Conservation (phyloP, 2,888 invertebrate species). For the Erebia aethiops region DNA sequence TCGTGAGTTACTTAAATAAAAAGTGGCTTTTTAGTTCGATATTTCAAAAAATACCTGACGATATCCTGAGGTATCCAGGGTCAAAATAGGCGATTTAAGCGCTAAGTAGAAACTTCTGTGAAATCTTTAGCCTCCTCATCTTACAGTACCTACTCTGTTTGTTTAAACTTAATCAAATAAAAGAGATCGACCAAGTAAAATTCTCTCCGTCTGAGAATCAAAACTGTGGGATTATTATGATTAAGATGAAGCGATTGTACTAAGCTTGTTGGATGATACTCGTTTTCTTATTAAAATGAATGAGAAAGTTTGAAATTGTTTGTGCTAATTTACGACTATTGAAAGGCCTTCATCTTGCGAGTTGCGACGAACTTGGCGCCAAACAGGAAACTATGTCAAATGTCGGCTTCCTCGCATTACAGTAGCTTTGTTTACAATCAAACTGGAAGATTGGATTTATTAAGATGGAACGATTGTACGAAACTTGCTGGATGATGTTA, state of each 20-base stretch:
- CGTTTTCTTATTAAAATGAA: slow-evolving; percentile 66
- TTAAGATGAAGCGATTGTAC: slow-evolving; percentile 76
- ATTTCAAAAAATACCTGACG: background rate
- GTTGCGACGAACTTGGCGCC: slow-evolving; percentile 42
- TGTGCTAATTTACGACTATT: slow-evolving; percentile 12
- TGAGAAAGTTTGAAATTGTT: slow-evolving; percentile 17
- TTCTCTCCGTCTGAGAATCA: slow-evolving; percentile 45
- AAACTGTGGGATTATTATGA: slow-evolving; percentile 70
- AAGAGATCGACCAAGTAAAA: too few species aligned
- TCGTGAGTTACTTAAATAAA: too few species aligned
- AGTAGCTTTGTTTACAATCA: slow-evolving; percentile 69
- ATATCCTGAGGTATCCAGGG: background rate
- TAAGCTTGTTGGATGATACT: slow-evolving; percentile 67
- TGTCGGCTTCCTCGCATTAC: slow-evolving; percentile 58
- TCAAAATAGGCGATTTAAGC: slow-evolving; percentile 41
- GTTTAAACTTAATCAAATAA: too few species aligned
- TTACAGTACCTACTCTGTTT: too few species aligned
- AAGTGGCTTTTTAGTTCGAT: background rate
- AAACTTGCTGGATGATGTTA: slow-evolving; percentile 67
- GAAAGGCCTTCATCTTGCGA: slow-evolving; percentile 43
- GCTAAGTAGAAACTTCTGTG: slow-evolving; percentile 61
- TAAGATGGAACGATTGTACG: slow-evolving; percentile 75
- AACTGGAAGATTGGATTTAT: slow-evolving; percentile 72
- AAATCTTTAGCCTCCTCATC: slow-evolving; percentile 60
- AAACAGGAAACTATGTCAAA: slow-evolving; percentile 67